phyloP scores from a whole-genome alignment of 2,888 invertebrate genomes.

The Brenthis hecate region DNA sequence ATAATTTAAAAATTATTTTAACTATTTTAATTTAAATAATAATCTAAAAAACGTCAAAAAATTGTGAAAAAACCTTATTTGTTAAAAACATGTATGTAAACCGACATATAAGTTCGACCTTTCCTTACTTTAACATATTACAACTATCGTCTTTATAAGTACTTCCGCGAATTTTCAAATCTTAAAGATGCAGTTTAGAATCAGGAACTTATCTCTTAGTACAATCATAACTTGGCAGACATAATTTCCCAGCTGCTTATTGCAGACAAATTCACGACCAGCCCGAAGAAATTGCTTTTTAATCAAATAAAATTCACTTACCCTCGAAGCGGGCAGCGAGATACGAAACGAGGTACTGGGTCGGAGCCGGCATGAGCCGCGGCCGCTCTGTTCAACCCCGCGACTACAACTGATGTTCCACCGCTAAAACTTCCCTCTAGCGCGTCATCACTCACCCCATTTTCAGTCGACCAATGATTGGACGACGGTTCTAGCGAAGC shows the following conservation, averaged over 20 bases:
- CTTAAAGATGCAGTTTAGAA: conserved; percentile 12
- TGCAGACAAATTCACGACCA: conserved; percentile 54
- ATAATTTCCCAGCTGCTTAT: conserved; percentile 47
- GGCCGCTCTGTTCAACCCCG: conserved; percentile 68
- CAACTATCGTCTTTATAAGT: not conserved
- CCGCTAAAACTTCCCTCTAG: conserved; percentile 78
- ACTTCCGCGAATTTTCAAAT: conserved; percentile 21
- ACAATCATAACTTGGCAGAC: conserved; percentile 35
- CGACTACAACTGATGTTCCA: conserved; percentile 76
- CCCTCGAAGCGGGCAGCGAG: conserved; percentile 63
- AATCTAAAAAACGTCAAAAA: too few relatives aligned
- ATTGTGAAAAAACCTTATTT: too few relatives aligned
- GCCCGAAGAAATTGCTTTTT: conserved; percentile 77
- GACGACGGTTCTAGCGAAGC: conserved; percentile 52
- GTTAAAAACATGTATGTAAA: too few relatives aligned
- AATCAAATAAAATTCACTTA: conserved; percentile 79
- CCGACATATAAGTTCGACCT: too few relatives aligned
- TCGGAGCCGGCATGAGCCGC: conserved; percentile 59
- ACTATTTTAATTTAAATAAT: too few relatives aligned
- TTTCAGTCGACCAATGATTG: conserved; percentile 62
- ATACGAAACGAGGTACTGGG: conserved; percentile 48
- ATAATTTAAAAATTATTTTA: too few relatives aligned
- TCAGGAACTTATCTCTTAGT: conserved; percentile 29
- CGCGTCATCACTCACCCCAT: conserved; percentile 77
- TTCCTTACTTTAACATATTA: not conserved